Evolutionary conservation across 2,797 vertebrate species (phyloP).

Genomic region (Lates japonicus): DNA sequence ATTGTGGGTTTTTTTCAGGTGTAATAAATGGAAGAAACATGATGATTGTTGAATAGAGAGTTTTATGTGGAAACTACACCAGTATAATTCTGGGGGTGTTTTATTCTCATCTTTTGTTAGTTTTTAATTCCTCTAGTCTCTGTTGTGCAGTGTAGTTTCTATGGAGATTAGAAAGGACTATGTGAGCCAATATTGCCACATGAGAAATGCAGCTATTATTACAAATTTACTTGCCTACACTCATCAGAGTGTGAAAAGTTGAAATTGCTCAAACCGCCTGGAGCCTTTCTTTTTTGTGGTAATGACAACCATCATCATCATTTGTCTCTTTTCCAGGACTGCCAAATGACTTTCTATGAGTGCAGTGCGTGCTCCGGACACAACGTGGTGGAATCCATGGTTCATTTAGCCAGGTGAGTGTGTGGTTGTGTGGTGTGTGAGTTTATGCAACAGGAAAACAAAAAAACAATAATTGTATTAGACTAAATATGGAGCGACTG

Average conservation of each 20-base stretch:
- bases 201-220: neutral
- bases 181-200: constrained; percentile 13
- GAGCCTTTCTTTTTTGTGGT: neutral
- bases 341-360: constrained; percentile 91
- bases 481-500: neutral
- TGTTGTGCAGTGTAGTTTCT: constrained; percentile 3
- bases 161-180: constrained; percentile 35
- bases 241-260: constrained; percentile 3
- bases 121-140: neutral
- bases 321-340: constrained; percentile 84
- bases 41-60: neutral
- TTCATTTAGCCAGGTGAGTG: constrained; percentile 92
- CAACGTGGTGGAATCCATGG: constrained; percentile 88
- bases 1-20: neutral
- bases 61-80: neutral
- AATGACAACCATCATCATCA: neutral
- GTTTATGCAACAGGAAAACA: neutral
- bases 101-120: neutral
- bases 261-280: neutral
- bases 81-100: neutral
- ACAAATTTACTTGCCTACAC: neutral
- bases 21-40: neutral
- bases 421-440: neutral
- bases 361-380: constrained; percentile 92
- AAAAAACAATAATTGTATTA: neutral